phyloP scores from a whole-genome alignment of 1,140 invertebrate species.

The Propsilocerus akamusi region DNA sequence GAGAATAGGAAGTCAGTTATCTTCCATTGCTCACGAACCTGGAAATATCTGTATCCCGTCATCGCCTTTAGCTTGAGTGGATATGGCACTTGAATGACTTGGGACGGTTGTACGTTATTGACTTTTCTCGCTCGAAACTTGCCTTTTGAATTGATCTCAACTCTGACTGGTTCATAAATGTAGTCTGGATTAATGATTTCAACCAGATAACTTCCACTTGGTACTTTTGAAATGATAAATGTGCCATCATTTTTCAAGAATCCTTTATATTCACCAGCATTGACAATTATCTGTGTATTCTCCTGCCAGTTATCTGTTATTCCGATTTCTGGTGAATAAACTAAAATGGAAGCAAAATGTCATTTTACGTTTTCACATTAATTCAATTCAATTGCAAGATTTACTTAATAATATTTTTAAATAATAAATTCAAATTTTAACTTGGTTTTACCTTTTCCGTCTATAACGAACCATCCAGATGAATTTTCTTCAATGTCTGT shows the following conservation, averaged over 20 bases:
- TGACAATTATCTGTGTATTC: no score
- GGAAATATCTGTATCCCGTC: slow-evolving; percentile 77
- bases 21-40: slow-evolving; percentile 85
- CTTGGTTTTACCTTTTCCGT: no score
- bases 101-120: slow-evolving; percentile 82
- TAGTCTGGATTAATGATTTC: slow-evolving; percentile 84
- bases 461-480: no score
- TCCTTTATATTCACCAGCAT: slow-evolving; percentile 71
- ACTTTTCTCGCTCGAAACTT: slow-evolving; percentile 90
- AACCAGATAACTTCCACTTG: slow-evolving; percentile 86
- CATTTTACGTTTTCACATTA: no score
- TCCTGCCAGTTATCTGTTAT: no score
- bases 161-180: slow-evolving; percentile 76
- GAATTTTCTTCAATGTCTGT: no score
- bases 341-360: no score
- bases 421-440: no score
- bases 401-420: no score
- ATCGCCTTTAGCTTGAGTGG: slow-evolving; percentile 74
- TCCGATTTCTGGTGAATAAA: no score
- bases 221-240: slow-evolving; percentile 76
- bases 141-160: slow-evolving; percentile 91
- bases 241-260: slow-evolving; percentile 85
- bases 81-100: slow-evolving; percentile 74
- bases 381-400: no score
- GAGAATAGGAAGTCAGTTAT: slow-evolving; percentile 89